A percentile compares a stretch with the other conserved stretches of the same genome.
These are phyloP conservation scores for Hippocampus comes DNA, from an alignment of 2,113 vertebrate species.

Conservation along the genomic window DNA sequence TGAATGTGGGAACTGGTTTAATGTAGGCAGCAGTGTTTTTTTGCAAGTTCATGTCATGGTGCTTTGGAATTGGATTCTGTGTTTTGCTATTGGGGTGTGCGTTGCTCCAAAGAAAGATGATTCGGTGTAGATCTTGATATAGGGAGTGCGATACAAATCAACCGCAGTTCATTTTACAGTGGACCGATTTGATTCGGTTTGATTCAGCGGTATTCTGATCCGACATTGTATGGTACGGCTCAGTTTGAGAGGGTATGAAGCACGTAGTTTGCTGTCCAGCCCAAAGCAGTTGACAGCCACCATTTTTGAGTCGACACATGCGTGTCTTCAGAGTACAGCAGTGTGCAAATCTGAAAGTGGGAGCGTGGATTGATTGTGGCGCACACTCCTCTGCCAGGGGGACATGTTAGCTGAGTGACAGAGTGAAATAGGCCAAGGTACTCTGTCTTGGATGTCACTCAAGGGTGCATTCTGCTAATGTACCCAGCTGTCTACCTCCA, in stretches of 20 bases:
- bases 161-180: no score
- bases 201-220: no score
- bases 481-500: conserved; percentile 61
- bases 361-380: conserved; percentile 39
- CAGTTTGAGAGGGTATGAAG: no score
- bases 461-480: conserved; percentile 63
- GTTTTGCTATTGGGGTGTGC: not conserved
- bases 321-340: conserved; percentile 23
- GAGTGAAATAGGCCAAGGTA: conserved; percentile 66
- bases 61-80: conserved; percentile 10
- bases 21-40: not conserved
- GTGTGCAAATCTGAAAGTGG: conserved; percentile 34
- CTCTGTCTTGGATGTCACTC: conserved; percentile 64
- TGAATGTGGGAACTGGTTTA: not conserved
- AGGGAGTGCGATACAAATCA: conserved; percentile 1
- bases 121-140: no score
- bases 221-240: no score
- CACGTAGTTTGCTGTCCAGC: not conserved
- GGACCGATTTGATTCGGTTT: no score
- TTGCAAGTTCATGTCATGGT: not conserved
- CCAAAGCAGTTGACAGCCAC: conserved; percentile 9
- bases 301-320: conserved; percentile 12
- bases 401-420: conserved; percentile 59
- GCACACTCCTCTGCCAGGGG: conserved; percentile 39
- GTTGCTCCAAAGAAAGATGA: no score